Evolutionary conservation across 2,888 invertebrate genomes (phyloP), one percentile per base, ranked within the genome.

Genomic region (Hololepta plana): DNA sequence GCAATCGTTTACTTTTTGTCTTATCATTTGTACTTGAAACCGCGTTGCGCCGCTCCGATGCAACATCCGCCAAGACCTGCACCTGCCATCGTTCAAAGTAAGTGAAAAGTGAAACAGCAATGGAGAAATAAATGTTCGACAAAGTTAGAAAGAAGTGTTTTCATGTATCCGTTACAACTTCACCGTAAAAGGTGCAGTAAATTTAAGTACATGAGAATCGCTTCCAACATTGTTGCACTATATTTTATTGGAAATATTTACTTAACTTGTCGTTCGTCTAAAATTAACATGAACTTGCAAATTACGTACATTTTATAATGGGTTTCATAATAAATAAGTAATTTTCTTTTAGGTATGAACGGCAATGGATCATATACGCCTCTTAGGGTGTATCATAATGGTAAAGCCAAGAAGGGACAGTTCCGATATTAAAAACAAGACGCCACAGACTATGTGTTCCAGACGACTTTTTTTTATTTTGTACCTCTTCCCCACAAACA

Each of bases 381-480:
- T 2, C 62, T 81, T 47, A 60, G 79, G 39, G 77, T 81, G 7
- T 81, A 81, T 45, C 80, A 81, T 53, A 80, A 81, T 45, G 75
- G 76, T 43, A 63, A 75, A 43, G 77, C 76, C 34, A 68, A 71
- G 46, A 80, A 80, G 53, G 79, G 77, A 32, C 77, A 80, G 47
- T 81, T 80, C 59, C 70, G 79, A 50, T 81, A 80, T 53, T 81
- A 63, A 64, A 33, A 32, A 21, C 12, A 12, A 21, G 9, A 12
- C 11, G 11, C 12, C 21, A 21, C 21, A 21, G 21, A 21, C 11
- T 21, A 21, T 5, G 12, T 21, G 11, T n/a, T 6, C n/a, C 9
- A 21, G 12, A 21, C 11, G 3, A 21, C 11, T 21, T 6, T 21
- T 21, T 21, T 21, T 7, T 3, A 4, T 21, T 21, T n/a, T n/a